These are phyloP conservation scores for Cotesia congregata DNA, from an alignment of 2,888 invertebrate genomes.

Conservation along the genomic window DNA sequence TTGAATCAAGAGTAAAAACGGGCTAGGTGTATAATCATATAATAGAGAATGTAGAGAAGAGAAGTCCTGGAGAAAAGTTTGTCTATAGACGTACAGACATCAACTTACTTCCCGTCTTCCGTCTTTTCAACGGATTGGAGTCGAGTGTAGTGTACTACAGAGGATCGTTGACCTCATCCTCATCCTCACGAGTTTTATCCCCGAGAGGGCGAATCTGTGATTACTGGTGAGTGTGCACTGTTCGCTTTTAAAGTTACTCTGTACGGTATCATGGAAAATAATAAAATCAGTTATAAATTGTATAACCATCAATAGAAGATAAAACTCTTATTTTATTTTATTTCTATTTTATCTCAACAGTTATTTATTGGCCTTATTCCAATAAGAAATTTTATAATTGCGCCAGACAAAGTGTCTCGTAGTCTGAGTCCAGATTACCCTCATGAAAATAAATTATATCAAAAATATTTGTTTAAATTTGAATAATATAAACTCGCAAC, in stretches of 20 bases:
- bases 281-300: slow-evolving; percentile 17
- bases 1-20: slow-evolving; percentile 1
- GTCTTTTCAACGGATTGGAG: slow-evolving; percentile 19
- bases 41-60: slow-evolving; percentile 33
- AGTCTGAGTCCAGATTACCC: too few species aligned
- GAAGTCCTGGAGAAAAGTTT: slow-evolving; percentile 44
- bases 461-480: too few species aligned
- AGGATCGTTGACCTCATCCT: slow-evolving; percentile 47
- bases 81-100: slow-evolving; percentile 45
- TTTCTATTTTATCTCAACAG: neutral
- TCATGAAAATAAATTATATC: too few species aligned
- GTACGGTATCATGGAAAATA: slow-evolving; percentile 9
- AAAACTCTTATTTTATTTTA: neutral
- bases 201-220: slow-evolving; percentile 39
- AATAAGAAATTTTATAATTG: neutral
- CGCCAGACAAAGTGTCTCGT: too few species aligned
- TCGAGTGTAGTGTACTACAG: slow-evolving; percentile 45
- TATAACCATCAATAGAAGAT: neutral
- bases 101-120: slow-evolving; percentile 48
- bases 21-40: neutral
- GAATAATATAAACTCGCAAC: too few species aligned
- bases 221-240: slow-evolving; percentile 35
- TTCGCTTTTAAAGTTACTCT: neutral
- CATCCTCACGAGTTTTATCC: slow-evolving; percentile 37
- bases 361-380: neutral